Base-by-base conservation (phyloP, 2,797 vertebrate species). In the Psittacula derbiana region DNA sequence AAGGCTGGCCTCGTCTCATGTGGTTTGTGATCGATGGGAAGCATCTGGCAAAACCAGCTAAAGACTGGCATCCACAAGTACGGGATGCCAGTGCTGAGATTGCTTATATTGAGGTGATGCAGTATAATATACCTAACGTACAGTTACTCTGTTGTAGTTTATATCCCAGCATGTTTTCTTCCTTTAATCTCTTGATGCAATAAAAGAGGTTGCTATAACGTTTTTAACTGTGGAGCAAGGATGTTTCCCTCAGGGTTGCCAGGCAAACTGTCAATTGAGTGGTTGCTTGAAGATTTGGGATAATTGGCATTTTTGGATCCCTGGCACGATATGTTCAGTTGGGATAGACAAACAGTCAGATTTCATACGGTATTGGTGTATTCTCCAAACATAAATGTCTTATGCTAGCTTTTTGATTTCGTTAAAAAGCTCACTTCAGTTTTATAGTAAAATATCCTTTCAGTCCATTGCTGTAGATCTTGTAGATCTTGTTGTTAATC, bases 21-120 rank as follows among this genome's bases (percentile, higher is more conserved):
- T 99, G 99, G 99, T 99, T 99, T 95, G 99, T 99, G 96, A 99
- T 99, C 31, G 99, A 99, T 92, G 99, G 99, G 82, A 99, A 99
- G 88, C 99, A 99, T 89, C 98, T 99, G 87, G 98, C 98, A 53
- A 99, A 99, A 91, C 99, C 99, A 73, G 95, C 99, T 3, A 99
- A 99, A 97, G 99, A 99, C 94, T 99, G 99, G 99, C 97, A 98
- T 64, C 99, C 99, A 0, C 92, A 97, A 49, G 94, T 98, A 61
- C 98, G 98, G 87, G 99, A 99, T 57, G 98, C 98, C 80, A 98
- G 98, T 89, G 94, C 98, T 17, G 98, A 98, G 75, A 99, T 98
- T 1, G 99, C 99, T 52, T 99, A 99, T 84, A 99, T 99, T 8
- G 99, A 99, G 98, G 99, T 99, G 86, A 97, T 83, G 49, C 28